A percentile compares a stretch with the other conserved stretches of the same genome.
Conservation (phyloP, 2,888 invertebrate genomes). For the Cephus rjabovi region DNA sequence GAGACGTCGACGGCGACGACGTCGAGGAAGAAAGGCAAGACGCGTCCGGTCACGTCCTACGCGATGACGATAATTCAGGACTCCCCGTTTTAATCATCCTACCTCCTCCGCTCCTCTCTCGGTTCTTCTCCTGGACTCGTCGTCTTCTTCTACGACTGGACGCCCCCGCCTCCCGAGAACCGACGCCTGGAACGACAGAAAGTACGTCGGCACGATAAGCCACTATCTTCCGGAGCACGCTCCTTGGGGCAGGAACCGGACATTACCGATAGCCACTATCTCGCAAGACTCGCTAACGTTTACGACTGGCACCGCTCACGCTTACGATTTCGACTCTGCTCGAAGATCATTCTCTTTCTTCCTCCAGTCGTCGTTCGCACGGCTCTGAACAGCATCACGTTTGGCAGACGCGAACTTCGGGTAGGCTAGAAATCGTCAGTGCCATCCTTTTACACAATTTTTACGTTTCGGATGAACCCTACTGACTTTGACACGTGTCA, state of each 20-base stretch:
- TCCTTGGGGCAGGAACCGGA: conserved; percentile 65
- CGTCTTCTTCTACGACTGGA: conserved; percentile 43
- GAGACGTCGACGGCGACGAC: conserved; percentile 6
- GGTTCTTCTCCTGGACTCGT: conserved; percentile 19
- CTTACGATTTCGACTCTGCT: neutral
- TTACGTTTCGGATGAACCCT: neutral
- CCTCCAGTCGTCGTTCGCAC: too few species aligned
- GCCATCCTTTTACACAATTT: too few species aligned
- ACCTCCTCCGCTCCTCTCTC: conserved; percentile 29
- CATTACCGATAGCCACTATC: conserved; percentile 50
- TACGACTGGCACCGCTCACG: neutral
- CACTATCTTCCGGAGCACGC: conserved; percentile 57
- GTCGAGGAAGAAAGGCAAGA: conserved; percentile 32
- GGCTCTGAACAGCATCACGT: neutral
- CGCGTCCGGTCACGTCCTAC: conserved; percentile 38
- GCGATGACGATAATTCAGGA: conserved; percentile 47
- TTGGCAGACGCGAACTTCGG: neutral
- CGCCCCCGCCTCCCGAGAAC: conserved; percentile 18
- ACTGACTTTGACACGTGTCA: neutral
- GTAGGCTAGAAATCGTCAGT: neutral
- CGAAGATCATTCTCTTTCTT: neutral
- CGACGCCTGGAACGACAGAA: conserved; percentile 29
- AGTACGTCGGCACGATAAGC: conserved; percentile 47
- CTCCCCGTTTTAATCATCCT: conserved; percentile 45
- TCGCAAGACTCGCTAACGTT: conserved; percentile 44